A percentile compares a stretch with the other conserved stretches of the same genome.
Conservation (phyloP, 2,113 vertebrate species). For the Sciurus niger region DNA sequence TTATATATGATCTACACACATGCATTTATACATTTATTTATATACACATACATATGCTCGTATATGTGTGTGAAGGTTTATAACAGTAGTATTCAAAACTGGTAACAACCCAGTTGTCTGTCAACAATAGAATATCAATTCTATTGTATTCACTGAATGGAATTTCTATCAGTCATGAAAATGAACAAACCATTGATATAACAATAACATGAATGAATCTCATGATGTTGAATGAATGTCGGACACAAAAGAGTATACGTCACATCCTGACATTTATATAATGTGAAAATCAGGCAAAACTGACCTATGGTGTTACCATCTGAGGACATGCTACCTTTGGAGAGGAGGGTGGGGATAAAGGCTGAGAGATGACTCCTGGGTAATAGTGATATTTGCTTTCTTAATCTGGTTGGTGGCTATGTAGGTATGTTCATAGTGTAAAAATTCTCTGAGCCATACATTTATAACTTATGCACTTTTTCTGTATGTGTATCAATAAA, state of each 20-base stretch:
- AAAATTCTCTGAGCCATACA: not conserved
- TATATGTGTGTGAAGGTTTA: not conserved
- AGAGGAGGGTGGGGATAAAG: not conserved
- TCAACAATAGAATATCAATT: constrained; percentile 8
- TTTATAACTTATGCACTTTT: not conserved
- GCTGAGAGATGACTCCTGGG: not conserved
- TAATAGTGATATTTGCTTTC: not conserved
- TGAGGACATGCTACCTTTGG: not conserved
- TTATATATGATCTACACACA: not conserved
- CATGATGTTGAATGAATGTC: not conserved
- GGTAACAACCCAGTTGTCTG: not conserved
- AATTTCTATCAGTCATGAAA: constrained; percentile 8
- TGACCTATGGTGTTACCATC: not conserved
- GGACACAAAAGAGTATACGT: not conserved
- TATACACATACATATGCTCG: not conserved
- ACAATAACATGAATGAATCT: not conserved
- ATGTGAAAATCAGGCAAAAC: not conserved
- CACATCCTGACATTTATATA: not conserved
- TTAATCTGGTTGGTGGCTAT: not conserved
- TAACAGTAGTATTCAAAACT: not conserved
- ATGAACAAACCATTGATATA: not conserved
- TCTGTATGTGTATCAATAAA: not conserved
- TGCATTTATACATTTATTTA: not conserved
- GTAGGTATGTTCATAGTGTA: not conserved
- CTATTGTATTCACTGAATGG: not conserved